Percentiles rank a stretch among this genome's conserved stretches.
These are phyloP conservation scores for Sinocyclocheilus rhinocerous DNA, from an alignment of 2,113 vertebrate genomes.

Conservation along the genomic window DNA sequence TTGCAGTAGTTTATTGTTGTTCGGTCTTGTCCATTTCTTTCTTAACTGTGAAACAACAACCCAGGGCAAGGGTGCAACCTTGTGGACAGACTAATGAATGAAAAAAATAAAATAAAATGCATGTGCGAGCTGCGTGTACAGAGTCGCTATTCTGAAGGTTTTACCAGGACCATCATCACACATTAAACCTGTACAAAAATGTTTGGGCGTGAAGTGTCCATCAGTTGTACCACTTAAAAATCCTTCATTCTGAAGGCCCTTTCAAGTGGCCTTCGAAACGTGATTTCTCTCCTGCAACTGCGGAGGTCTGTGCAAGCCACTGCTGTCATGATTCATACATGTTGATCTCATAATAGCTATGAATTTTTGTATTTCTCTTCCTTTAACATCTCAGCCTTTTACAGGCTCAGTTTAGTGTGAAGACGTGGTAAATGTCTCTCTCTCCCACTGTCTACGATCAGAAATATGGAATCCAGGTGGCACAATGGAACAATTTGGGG, in stretches of 20 bases:
- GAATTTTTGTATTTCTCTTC: background rate
- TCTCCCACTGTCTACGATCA: slow-evolving; percentile 32
- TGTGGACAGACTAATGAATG: too few relatives aligned
- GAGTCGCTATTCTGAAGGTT: too few relatives aligned
- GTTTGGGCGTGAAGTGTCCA: background rate
- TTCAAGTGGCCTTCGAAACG: too few relatives aligned
- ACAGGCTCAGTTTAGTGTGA: slow-evolving; percentile 23
- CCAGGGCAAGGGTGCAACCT: too few relatives aligned
- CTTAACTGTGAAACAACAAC: background rate
- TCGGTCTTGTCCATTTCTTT: background rate
- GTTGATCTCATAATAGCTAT: background rate
- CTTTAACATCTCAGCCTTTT: slow-evolving; percentile 53
- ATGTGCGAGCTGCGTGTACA: too few relatives aligned
- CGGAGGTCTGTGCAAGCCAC: too few relatives aligned
- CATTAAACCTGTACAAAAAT: background rate
- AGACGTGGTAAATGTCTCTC: slow-evolving; percentile 24
- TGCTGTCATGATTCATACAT: background rate
- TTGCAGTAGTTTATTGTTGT: background rate
- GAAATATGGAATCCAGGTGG: slow-evolving; percentile 48
- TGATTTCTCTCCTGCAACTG: too few relatives aligned
- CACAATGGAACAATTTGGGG: slow-evolving; percentile 62
- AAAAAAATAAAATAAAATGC: too few relatives aligned
- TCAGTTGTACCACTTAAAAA: too few relatives aligned
- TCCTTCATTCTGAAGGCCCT: too few relatives aligned
- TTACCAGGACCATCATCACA: too few relatives aligned